A percentile compares a stretch with the other conserved stretches of the same genome.
Conservation (phyloP, 2,888 invertebrate species). For the Altica lythri region DNA sequence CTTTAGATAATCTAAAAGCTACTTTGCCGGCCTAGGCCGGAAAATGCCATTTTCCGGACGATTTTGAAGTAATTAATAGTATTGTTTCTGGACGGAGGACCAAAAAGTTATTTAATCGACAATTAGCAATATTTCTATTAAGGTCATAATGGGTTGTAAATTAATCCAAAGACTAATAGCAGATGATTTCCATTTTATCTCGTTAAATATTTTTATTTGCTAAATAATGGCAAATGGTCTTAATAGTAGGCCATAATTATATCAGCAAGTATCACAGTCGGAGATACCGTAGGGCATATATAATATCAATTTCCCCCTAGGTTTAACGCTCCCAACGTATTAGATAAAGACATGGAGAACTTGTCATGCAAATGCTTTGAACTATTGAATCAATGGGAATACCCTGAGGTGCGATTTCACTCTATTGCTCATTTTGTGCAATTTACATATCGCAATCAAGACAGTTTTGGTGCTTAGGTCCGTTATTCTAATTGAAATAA, state of each 20-base stretch:
- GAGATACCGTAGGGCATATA: constrained; percentile 4
- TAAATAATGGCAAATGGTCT: neutral
- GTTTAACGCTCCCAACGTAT: constrained; percentile 1
- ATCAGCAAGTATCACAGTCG: neutral
- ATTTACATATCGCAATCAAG: neutral
- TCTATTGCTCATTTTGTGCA: neutral
- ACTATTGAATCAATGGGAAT: constrained; percentile 8
- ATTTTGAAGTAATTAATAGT: too few species aligned
- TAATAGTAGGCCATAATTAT: neutral
- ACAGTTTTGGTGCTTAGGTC: neutral
- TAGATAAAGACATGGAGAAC: constrained; percentile 5
- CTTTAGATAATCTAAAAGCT: too few species aligned
- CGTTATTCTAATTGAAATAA: neutral
- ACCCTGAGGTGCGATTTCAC: neutral
- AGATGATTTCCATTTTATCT: too few species aligned
- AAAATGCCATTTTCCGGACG: too few species aligned
- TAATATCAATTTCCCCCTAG: constrained; percentile 13
- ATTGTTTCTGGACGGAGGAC: too few species aligned
- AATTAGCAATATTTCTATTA: too few species aligned
- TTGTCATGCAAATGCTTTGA: constrained; percentile 14
- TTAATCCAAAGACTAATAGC: too few species aligned
- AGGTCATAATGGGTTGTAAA: too few species aligned
- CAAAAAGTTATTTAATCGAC: too few species aligned
- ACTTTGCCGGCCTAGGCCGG: too few species aligned
- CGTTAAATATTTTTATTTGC: too few species aligned